Conservation (phyloP, 2,113 vertebrate species). For the Mobula hypostoma region DNA sequence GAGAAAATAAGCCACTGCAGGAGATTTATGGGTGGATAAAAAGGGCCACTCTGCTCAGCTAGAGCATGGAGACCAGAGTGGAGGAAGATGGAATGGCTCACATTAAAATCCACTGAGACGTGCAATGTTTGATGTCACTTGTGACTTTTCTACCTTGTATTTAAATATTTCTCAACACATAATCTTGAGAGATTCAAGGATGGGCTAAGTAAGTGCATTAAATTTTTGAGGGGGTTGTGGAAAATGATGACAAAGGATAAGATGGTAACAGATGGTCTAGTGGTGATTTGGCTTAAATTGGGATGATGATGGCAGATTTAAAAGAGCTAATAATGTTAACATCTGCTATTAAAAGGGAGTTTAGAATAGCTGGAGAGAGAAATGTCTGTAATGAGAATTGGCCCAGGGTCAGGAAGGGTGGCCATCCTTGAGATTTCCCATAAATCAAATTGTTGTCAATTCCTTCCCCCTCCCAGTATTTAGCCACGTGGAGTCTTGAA, state of each 20-base stretch:
- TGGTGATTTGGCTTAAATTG: neutral
- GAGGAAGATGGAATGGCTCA: neutral
- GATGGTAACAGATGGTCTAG: neutral
- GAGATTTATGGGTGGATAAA: neutral
- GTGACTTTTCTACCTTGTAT: neutral
- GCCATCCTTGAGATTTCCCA: neutral
- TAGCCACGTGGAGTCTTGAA: neutral
- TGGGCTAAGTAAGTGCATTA: neutral
- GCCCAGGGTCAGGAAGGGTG: neutral
- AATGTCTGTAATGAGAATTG: neutral
- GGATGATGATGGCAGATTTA: neutral
- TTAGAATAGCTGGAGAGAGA: neutral
- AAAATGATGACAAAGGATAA: no score
- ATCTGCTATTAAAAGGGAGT: neutral
- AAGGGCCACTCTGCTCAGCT: neutral
- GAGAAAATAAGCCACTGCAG: neutral
- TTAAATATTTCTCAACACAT: neutral
- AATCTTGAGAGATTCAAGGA: neutral
- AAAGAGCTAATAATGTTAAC: neutral
- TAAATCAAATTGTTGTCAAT: neutral
- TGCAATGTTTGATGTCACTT: neutral
- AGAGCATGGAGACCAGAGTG: neutral
- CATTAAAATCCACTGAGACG: neutral
- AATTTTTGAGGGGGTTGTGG: neutral
- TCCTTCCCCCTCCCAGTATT: neutral